Base-by-base conservation (phyloP, 1,140 invertebrate species). In the Lordiphosa stackelbergi region DNA sequence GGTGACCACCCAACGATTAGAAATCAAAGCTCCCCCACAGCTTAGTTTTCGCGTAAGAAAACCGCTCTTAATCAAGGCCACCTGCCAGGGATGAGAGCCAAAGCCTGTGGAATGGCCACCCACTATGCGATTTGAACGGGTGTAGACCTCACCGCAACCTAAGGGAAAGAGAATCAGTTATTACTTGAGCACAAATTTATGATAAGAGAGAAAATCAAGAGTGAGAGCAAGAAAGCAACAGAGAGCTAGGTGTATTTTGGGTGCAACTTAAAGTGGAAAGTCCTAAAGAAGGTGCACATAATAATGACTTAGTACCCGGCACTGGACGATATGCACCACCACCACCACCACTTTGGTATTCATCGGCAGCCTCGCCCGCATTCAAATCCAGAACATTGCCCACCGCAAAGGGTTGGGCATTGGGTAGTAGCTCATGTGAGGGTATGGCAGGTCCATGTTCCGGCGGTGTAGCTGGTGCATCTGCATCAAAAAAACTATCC, bases 1-100 rank as follows among this genome's bases (percentile, higher is more conserved):
- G 0, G 95, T 96, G 5, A 97, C 91, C 2, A 97, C 93, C 95
- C 95, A 97, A 88, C 93, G 89, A 69, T 96, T 94, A 57, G 95
- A 96, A 48, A 97, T 90, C n/a, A 98, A 88, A 1, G 95, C 95
- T 3, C 95, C 96, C 1, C 96, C 96, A 84, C 96, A 97, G 2
- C 95, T 95, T 2, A 97, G 91, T 78, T 97, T 95, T 83, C 96
- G 95, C 40, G 93, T 93, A 8, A 97, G 88, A 77, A 97, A 97
- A 31, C 94, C 94, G 24, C 95, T 94, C 87, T 97, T 98, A 53
- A 97, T 96, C 22, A 98, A 92, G 5, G 96, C 96, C 13, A 95
- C 96, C 90, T 97, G 95, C 96, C 96, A 98, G n/a, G 96, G 96
- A 90, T 97, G 95, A 36, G 94, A 94, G 4, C 95, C 96, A 83